Evolutionary conservation across 2,888 invertebrate genomes (phyloP), one percentile per base, ranked within the genome.

Genomic region (Oscheius onirici): DNA sequence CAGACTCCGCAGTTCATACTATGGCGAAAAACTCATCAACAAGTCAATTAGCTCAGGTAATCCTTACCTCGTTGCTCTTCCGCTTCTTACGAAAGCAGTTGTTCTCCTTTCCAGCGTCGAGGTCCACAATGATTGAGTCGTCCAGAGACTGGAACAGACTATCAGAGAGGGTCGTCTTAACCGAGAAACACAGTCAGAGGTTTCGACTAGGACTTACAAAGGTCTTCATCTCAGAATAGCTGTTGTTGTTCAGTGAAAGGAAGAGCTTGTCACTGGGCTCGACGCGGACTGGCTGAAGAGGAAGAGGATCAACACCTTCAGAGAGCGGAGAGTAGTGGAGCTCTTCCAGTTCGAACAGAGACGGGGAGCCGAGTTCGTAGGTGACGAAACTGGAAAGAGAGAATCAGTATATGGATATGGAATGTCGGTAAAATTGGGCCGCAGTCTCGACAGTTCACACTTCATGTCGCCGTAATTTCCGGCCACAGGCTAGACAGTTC

Each of bases 201-300:
- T 10, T 13, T 22, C 11, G 34, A 22, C 44, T 11, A 17, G 3
- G 20, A 72, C 69, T 54, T 46, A 69, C 69, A 58, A 70, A 73
- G 26, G 65, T 65, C 58, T 70, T 69, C 73, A 73, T 73, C 66
- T 73, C 73, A n/a, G 69, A 60, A 24, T 69, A 65, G 41, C 41
- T 43, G 52, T 65, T 22, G 40, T 44, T 65, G 52, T 43, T 55
- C 15, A 73, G 58, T 8, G 73, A 54, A 13, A 73, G 68, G 61
- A 70, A 73, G n/a, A 73, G 57, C 34, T 69, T 28, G 26, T 73
- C 73, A 49, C 68, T 60, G n/a, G 52, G 44, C 17, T 66, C 65
- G 13, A 65, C 44, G 8, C 65, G 15, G 13, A 70, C 57, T 10
- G 69, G 73, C 13, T 58, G 68, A n/a, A 73, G 52, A 15, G 68